phyloP scores from a whole-genome alignment of 2,113 vertebrate genomes.

The Xyrauchen texanus region DNA sequence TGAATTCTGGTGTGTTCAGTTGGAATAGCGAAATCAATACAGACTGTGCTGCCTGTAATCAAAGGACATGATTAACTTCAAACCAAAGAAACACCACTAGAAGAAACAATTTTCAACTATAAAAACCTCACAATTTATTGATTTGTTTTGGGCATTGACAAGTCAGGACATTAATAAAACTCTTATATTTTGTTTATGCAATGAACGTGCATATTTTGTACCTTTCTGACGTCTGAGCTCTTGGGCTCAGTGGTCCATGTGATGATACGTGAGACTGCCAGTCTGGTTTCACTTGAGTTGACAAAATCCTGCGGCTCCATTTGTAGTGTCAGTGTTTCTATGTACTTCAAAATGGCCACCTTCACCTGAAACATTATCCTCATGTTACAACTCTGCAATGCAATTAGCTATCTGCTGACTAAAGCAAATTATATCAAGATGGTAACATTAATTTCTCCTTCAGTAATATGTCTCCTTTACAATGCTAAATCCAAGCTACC shows the following conservation, averaged over 20 bases:
- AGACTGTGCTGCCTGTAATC: conserved; percentile 87
- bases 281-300: conserved; percentile 94
- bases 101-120: too few species aligned
- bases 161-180: too few species aligned
- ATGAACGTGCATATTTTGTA: conserved; percentile 48
- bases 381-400: conserved; percentile 19
- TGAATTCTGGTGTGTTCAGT: conserved; percentile 97
- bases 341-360: conserved; percentile 94
- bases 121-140: too few species aligned
- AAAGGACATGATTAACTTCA: conserved; percentile 43
- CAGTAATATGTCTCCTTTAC: not conserved
- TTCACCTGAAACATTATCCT: conserved; percentile 82
- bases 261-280: conserved; percentile 95
- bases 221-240: conserved; percentile 96
- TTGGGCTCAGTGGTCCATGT: conserved; percentile 98
- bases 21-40: conserved; percentile 96
- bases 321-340: conserved; percentile 91
- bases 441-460: not conserved
- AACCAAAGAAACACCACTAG: not conserved
- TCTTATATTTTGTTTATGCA: not conserved
- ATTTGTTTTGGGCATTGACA: too few species aligned
- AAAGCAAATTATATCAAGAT: not conserved
- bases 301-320: conserved; percentile 96
- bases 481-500: too few species aligned
- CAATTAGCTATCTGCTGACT: not conserved